Conservation (phyloP, 2,797 vertebrate genomes). For the Eulemur albifrons region DNA sequence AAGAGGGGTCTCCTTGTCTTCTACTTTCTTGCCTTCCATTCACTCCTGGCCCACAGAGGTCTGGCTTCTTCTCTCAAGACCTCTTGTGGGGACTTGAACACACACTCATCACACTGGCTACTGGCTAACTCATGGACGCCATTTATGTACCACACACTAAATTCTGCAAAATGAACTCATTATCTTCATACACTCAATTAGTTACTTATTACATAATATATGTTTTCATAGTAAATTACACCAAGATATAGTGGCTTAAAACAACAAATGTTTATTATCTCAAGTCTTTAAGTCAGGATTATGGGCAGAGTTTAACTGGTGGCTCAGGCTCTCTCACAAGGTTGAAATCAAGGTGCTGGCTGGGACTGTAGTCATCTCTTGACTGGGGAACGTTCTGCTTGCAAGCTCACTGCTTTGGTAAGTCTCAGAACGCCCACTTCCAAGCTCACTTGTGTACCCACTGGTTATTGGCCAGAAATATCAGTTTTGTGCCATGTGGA, state of each 20-base stretch:
- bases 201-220: neutral
- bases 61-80: conserved; percentile 70
- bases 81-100: neutral
- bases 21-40: neutral
- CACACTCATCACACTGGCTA: neutral
- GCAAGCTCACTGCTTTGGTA: neutral
- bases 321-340: neutral
- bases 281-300: neutral
- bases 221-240: conserved; percentile 4
- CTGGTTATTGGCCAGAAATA: neutral
- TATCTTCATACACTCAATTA: neutral
- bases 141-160: neutral
- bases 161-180: conserved; percentile 14
- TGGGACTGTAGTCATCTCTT: neutral
- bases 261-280: neutral
- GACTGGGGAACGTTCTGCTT: neutral
- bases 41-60: neutral
- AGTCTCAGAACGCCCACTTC: neutral
- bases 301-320: neutral
- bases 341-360: neutral
- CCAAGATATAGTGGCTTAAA: neutral
- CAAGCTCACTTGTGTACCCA: neutral
- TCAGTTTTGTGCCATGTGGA: neutral
- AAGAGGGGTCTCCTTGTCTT: neutral
- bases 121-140: neutral